Percentiles rank a stretch among this genome's conserved stretches.
Evolutionary conservation across 2,797 vertebrate species (phyloP).

Genomic region (Phrynocephalus guinanensis): DNA sequence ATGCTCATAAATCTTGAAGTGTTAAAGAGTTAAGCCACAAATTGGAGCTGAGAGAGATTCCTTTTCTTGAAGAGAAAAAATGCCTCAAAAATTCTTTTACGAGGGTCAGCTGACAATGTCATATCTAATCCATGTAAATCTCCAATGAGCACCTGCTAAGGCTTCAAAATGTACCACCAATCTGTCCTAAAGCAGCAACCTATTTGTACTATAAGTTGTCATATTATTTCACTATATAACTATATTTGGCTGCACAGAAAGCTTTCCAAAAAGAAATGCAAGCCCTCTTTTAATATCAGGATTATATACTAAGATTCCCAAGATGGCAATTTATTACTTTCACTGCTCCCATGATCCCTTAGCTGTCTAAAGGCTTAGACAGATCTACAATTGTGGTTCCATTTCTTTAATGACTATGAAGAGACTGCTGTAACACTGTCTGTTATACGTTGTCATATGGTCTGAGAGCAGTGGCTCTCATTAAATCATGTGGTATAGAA

Average conservation of each 20-base stretch:
- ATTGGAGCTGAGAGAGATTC: not conserved
- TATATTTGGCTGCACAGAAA: not conserved
- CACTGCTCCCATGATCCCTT: not conserved
- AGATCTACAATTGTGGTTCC: not conserved
- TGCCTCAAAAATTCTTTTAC: not conserved
- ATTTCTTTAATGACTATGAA: conserved; percentile 17
- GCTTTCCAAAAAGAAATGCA: not conserved
- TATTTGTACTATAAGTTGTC: not conserved
- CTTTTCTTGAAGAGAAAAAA: not conserved
- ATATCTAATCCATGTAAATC: not conserved
- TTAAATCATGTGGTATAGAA: too few species aligned
- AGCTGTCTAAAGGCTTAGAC: not conserved
- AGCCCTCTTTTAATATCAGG: not conserved
- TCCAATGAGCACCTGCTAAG: not conserved
- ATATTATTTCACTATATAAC: not conserved
- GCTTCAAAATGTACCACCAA: not conserved
- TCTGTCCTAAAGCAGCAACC: not conserved
- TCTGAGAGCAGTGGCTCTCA: too few species aligned
- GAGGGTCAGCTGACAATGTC: not conserved
- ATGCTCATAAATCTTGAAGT: not conserved
- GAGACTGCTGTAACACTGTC: not conserved
- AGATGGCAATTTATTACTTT: not conserved
- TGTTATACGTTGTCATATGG: too few species aligned
- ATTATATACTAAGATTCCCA: not conserved
- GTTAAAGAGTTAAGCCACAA: conserved; percentile 5